Conservation (phyloP, 1,140 invertebrate genomes). For the Zaprionus capensis region DNA sequence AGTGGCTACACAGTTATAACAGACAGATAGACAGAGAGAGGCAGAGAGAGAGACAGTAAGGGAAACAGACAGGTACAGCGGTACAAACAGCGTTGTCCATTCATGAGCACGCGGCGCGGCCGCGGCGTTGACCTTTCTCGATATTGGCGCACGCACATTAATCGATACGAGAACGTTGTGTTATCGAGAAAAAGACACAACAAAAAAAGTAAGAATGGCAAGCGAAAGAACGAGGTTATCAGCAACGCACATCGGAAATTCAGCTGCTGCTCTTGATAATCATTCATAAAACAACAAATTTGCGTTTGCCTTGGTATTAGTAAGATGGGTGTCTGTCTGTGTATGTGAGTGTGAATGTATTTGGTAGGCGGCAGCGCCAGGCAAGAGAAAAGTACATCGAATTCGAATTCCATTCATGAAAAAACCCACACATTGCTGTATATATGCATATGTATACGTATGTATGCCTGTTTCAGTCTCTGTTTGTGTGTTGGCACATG, state of each 20-base stretch:
- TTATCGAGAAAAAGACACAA: constrained; percentile 32
- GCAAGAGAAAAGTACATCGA: constrained; percentile 77
- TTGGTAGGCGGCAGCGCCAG: constrained; percentile 55
- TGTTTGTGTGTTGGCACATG: constrained; percentile 60
- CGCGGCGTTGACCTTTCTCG: constrained; percentile 43
- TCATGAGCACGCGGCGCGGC: constrained; percentile 32
- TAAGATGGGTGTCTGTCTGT: constrained; percentile 29
- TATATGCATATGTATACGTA: constrained; percentile 41
- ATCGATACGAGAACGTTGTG: constrained; percentile 31
- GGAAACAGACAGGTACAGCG: not conserved
- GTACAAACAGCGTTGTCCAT: constrained; percentile 23
- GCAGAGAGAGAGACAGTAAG: not conserved
- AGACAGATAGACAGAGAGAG: constrained; percentile 7
- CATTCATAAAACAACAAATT: constrained; percentile 75
- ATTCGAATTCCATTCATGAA: constrained; percentile 84
- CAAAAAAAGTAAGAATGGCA: constrained; percentile 19
- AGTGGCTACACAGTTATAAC: constrained; percentile 36
- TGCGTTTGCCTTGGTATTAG: constrained; percentile 28
- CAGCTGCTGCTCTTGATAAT: constrained; percentile 62
- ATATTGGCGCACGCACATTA: constrained; percentile 31
- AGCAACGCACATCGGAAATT: constrained; percentile 43
- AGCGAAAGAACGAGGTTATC: constrained; percentile 50
- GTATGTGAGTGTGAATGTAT: constrained; percentile 34
- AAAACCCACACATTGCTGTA: constrained; percentile 78
- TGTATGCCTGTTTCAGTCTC: constrained; percentile 28